Evolutionary conservation across 2,888 invertebrate species (phyloP), one percentile per base, ranked within the genome.

Genomic region (Gibbula magus): DNA sequence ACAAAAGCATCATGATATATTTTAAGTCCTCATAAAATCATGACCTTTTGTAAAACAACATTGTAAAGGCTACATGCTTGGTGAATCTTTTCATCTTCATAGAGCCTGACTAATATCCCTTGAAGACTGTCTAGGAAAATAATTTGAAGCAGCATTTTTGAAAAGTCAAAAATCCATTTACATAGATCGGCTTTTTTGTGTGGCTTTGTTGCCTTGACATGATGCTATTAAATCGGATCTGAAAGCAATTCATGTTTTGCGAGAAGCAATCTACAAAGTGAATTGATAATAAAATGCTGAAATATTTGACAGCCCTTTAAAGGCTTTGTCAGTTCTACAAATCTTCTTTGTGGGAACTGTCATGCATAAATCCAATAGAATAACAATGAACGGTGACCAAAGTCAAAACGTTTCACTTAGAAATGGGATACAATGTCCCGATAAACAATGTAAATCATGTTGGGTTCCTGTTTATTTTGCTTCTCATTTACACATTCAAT

Each of bases 1-100:
- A 29, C 61, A 61, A 61, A 61, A 61, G 61, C 29, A 61, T 61
- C 61, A 61, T 61, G 61, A 61, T 22, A 61, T 61, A 61, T 61
- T 61, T 29, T 29, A 61, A 61, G 29, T 61, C 61, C 61, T 29
- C 22, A 29, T 61, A 61, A 61, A 61, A 61, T 29, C 22, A 61
- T 10, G 61, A 61, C 61, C 61, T 61, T 61, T 61, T 25, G 61
- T 29, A 61, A 61, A 61, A 61, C 61, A 61, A 29, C 29, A 61
- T 61, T 61, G 61, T n/a, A 61, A 61, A 61, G 29, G 61, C 61
- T 29, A 29, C 61, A 61, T 61, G 61, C 29, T 61, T 61, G 25
- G 29, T 61, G 61, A 61, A 16, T 61, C 61, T 61, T 61, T 61
- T 61, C 29, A 61, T 29, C 61, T 61, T 61, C 29, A 18, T 13